Conservation (phyloP, 2,797 vertebrate species). For the Sebastes hubbsi region DNA sequence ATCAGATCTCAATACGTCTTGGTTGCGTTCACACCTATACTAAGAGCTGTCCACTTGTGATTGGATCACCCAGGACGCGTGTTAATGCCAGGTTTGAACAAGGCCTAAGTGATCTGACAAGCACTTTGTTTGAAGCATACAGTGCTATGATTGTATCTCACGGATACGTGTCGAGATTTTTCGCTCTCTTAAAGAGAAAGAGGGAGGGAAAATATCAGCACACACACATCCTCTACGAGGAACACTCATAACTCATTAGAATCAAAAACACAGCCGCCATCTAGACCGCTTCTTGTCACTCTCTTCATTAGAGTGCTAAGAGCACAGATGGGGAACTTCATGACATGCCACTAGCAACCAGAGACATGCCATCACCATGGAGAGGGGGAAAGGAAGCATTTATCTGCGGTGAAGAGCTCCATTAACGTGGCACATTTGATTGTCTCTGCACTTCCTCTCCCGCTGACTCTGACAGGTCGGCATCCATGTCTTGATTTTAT, state of each 20-base stretch:
- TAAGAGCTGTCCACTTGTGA: not conserved
- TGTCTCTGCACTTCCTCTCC: constrained; percentile 30
- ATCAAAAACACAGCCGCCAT: constrained; percentile 51
- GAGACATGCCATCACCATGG: constrained; percentile 14
- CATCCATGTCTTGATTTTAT: constrained; percentile 48
- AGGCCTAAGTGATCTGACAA: not conserved
- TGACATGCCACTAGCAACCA: constrained; percentile 9
- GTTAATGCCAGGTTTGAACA: not conserved
- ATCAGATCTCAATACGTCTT: too few relatives aligned
- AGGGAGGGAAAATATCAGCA: constrained; percentile 16
- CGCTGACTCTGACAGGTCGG: constrained; percentile 40
- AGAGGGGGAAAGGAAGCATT: constrained; percentile 21
- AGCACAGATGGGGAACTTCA: constrained; percentile 39
- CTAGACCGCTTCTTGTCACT: constrained; percentile 10
- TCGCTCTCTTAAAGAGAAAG: not conserved
- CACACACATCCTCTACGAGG: constrained; percentile 36
- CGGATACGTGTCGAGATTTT: not conserved
- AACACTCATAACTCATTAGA: constrained; percentile 53
- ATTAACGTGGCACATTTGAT: constrained; percentile 41
- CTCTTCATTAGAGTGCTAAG: constrained; percentile 55
- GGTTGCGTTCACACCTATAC: too few relatives aligned
- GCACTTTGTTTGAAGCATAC: not conserved
- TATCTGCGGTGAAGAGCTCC: constrained; percentile 22
- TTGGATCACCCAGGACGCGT: not conserved
- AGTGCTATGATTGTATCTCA: not conserved